Conservation (phyloP, 2,888 invertebrate species). For the Rhopalosiphum nymphaeae region DNA sequence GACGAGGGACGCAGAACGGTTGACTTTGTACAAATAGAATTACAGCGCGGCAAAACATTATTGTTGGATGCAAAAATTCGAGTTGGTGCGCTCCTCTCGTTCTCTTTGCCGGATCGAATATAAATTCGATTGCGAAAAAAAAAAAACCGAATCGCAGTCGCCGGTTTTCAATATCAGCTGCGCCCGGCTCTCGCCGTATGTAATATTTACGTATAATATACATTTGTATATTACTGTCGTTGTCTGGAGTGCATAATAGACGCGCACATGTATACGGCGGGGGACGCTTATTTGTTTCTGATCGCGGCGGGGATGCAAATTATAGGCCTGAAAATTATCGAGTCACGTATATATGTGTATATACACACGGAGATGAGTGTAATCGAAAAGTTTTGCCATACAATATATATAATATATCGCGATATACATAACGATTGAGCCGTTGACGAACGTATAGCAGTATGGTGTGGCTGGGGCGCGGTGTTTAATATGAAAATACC, state of each 20-base stretch:
- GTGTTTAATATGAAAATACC: background rate
- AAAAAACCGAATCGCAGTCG: background rate
- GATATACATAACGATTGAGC: background rate
- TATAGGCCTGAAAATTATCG: slow-evolving; percentile 24
- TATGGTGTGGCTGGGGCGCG: background rate
- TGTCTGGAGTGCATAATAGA: background rate
- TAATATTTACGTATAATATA: background rate
- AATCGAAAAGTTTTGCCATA: slow-evolving; percentile 35
- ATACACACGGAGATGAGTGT: slow-evolving; percentile 18
- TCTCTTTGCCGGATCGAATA: background rate
- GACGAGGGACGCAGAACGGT: background rate
- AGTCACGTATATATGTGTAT: background rate
- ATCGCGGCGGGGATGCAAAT: slow-evolving; percentile 32
- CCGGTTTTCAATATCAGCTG: background rate
- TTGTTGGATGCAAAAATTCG: slow-evolving; percentile 41
- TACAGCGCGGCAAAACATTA: slow-evolving; percentile 4
- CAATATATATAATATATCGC: background rate
- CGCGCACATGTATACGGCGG: background rate
- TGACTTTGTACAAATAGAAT: slow-evolving; percentile 59
- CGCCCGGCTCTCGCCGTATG: background rate
- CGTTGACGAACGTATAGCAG: background rate
- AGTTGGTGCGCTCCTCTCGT: background rate
- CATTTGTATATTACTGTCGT: background rate
- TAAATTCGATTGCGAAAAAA: slow-evolving; percentile 45
- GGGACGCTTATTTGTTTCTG: slow-evolving; percentile 28